Conservation (phyloP, 2,888 invertebrate genomes). For the Ectemnius continuus region DNA sequence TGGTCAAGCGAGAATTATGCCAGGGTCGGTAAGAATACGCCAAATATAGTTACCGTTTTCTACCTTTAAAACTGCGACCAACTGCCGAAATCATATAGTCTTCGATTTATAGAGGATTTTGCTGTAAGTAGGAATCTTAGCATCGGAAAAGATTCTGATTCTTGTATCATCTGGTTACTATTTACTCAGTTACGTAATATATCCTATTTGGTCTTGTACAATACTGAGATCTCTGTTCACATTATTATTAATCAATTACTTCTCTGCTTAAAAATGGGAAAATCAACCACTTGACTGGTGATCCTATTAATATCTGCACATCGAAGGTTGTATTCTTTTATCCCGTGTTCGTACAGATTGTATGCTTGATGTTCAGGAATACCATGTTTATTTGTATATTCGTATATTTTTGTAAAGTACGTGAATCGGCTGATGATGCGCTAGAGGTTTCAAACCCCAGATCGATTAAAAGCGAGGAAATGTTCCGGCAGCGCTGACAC, state of each 20-base stretch:
- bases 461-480: neutral
- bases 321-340: neutral
- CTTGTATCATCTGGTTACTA: constrained; percentile 12
- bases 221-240: neutral
- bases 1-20: constrained; percentile 9
- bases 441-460: neutral
- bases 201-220: no score
- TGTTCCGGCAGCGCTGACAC: neutral
- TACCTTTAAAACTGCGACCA: constrained; percentile 55
- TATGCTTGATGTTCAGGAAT: no score
- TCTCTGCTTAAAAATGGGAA: no score
- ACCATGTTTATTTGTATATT: neutral
- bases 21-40: constrained; percentile 15
- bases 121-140: constrained; percentile 38
- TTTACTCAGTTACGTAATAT: constrained; percentile 11
- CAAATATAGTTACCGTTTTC: constrained; percentile 50
- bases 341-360: neutral
- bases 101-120: constrained; percentile 42
- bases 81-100: constrained; percentile 57
- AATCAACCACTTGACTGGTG: no score
- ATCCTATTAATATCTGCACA: no score
- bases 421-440: neutral
- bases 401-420: neutral
- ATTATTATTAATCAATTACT: neutral
- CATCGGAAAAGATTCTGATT: constrained; percentile 14